Evolutionary conservation across 2,797 vertebrate species (phyloP), one percentile per base, ranked within the genome.

Genomic region (Anolis apletophallus): DNA sequence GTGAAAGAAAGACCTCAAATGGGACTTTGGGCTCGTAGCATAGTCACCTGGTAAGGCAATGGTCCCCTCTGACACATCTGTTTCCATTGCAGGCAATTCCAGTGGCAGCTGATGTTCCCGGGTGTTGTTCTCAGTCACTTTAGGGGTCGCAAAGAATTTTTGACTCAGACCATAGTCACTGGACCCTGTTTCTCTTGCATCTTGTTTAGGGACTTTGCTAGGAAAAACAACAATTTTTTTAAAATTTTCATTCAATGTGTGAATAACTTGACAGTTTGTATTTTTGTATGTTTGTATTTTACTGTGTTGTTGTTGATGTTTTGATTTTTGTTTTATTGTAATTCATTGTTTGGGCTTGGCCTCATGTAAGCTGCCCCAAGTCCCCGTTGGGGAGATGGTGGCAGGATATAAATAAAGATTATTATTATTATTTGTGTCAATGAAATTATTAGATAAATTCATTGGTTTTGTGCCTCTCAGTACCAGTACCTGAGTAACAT

Each of bases 1-100:
- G 29, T 3, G 40, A 2, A 11, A 46, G 34, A 26, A 23, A 80
- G 75, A 32, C 14, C 36, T 17, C 8, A 73, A 73, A 16, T 19
- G 5, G 68, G 36, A 19, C 34, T 21, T 19, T 55, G 9, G 21
- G 21, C 80, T n/a, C 55, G n/a, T 0, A 7, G 34, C 19, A 0
- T 5, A 59, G 26, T 10, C 26, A 26, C 68, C n/a, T 61, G 50
- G 61, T 23, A 19, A 2, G 12, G n/a, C 0, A 52, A 61, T 36
- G 3, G 3, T 69, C 54, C 26, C 50, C 46, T 54, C 32, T 12
- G 13, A 80, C 69, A 9, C 89, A 96, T 96, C 96, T 93, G 68
- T 59, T 72, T 76, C 76, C 67, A 55, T 76, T 85, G 91, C 16
- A 13, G 86, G 16, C 55, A 83, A 88, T 68, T 12, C 75, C 57